A percentile compares a stretch with the other conserved stretches of the same genome.
Conservation (phyloP, 1,140 invertebrate species). For the Drosophila pallidifrons region DNA sequence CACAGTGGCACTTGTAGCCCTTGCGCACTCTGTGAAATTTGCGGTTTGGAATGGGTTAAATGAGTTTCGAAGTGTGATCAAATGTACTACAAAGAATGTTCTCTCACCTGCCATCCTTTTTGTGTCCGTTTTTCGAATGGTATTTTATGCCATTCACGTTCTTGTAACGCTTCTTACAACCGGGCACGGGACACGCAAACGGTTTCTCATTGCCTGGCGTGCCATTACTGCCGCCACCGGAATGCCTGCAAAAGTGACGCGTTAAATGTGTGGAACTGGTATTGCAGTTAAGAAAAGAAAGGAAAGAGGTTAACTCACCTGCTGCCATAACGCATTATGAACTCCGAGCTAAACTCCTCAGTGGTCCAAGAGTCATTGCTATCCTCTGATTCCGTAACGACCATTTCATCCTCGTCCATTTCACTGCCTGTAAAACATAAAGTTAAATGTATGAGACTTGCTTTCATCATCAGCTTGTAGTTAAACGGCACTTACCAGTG, state of each 20-base stretch:
- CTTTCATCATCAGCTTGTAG: background rate
- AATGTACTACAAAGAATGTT: background rate
- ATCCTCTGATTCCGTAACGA: conserved; percentile 89
- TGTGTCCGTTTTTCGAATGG: conserved; percentile 93
- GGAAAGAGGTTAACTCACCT: conserved; percentile 85
- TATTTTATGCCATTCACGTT: conserved; percentile 96
- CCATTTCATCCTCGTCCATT: conserved; percentile 88
- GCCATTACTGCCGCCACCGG: conserved; percentile 81
- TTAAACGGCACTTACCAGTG: conserved; percentile 85
- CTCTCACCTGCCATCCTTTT: conserved; percentile 92
- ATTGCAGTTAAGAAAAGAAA: background rate
- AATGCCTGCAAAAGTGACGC: conserved; percentile 66
- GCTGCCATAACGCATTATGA: conserved; percentile 90
- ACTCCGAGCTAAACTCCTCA: conserved; percentile 91
- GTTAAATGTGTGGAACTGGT: background rate
- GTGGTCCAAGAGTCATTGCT: conserved; percentile 93
- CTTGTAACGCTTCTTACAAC: conserved; percentile 94
- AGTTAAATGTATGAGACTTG: background rate
- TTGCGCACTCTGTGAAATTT: conserved; percentile 88
- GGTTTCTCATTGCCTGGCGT: conserved; percentile 89
- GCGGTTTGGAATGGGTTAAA: conserved; percentile 14
- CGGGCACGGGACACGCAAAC: conserved; percentile 92
- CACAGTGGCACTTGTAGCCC: conserved; percentile 92
- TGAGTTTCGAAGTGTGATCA: conserved; percentile 25
- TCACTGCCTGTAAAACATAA: conserved; percentile 87